Conservation (phyloP, 2,797 vertebrate genomes). For the Enteromius paludinosus region DNA sequence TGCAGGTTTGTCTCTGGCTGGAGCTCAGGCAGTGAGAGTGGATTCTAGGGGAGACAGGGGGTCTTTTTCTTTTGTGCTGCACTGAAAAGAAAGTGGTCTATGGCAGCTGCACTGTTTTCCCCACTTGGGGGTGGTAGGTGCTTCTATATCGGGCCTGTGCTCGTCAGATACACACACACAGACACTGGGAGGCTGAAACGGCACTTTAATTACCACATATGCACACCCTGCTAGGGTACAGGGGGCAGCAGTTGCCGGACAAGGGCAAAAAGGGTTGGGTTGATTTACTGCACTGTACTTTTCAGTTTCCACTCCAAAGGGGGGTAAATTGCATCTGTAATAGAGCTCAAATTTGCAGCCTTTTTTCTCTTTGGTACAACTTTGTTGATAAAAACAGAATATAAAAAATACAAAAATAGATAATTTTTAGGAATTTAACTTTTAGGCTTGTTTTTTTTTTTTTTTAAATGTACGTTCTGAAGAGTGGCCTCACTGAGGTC, state of each 20-base stretch:
- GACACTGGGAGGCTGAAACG: conserved; percentile 72
- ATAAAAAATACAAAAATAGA: background rate
- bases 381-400: background rate
- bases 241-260: conserved; percentile 72
- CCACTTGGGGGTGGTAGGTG: conserved; percentile 97
- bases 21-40: conserved; percentile 57
- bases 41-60: conserved; percentile 72
- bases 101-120: conserved; percentile 90
- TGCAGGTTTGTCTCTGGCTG: conserved; percentile 28
- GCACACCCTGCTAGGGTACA: conserved; percentile 55
- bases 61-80: conserved; percentile 79
- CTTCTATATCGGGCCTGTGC: conserved; percentile 81
- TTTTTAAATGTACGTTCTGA: conserved; percentile 15
- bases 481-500: conserved; percentile 31
- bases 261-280: conserved; percentile 69
- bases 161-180: conserved; percentile 63
- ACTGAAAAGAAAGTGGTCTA: conserved; percentile 77
- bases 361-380: background rate
- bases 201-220: conserved; percentile 82
- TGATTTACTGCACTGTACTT: conserved; percentile 56
- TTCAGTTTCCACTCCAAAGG: conserved; percentile 30
- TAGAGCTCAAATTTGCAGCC: conserved; percentile 16
- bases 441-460: conserved; percentile 13
- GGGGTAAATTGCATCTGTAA: conserved; percentile 27
- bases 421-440: background rate